phyloP scores from a whole-genome alignment of 2,797 vertebrate genomes.

The Lateolabrax maculatus region DNA sequence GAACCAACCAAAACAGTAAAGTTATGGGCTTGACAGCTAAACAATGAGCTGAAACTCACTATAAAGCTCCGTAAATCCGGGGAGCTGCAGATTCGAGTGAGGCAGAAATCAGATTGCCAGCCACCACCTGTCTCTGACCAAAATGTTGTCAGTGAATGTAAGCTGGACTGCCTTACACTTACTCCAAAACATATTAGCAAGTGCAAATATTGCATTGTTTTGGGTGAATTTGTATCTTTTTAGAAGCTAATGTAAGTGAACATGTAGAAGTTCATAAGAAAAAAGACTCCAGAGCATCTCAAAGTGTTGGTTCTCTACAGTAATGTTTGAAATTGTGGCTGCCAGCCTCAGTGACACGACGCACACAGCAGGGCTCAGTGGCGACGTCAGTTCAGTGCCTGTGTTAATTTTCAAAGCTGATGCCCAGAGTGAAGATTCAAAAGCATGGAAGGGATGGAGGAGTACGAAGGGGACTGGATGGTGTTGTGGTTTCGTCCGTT shows the following conservation, averaged over 20 bases:
- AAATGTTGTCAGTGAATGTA: background rate
- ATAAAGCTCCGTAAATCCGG: too few relatives aligned
- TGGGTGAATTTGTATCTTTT: background rate
- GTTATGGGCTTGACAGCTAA: background rate
- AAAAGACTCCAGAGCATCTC: background rate
- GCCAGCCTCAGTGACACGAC: constrained; percentile 6
- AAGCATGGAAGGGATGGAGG: constrained; percentile 9
- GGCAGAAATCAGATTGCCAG: too few relatives aligned
- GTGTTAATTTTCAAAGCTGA: constrained; percentile 15
- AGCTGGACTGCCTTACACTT: background rate
- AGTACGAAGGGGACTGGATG: background rate
- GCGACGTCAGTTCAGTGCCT: background rate
- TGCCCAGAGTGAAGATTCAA: constrained; percentile 1
- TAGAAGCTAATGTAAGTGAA: background rate
- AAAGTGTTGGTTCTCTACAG: background rate
- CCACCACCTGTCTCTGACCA: too few relatives aligned
- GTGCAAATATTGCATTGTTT: background rate
- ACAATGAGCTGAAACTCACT: background rate
- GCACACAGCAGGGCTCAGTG: constrained; percentile 1
- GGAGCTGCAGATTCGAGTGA: too few relatives aligned
- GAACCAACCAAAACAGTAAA: background rate
- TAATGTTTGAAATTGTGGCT: background rate
- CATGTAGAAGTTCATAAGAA: background rate
- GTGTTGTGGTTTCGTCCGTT: background rate
- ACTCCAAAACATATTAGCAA: background rate